Evolutionary conservation across 1,140 invertebrate species (phyloP), one percentile per base, ranked within the genome.

Genomic region (Pararge aegeria): DNA sequence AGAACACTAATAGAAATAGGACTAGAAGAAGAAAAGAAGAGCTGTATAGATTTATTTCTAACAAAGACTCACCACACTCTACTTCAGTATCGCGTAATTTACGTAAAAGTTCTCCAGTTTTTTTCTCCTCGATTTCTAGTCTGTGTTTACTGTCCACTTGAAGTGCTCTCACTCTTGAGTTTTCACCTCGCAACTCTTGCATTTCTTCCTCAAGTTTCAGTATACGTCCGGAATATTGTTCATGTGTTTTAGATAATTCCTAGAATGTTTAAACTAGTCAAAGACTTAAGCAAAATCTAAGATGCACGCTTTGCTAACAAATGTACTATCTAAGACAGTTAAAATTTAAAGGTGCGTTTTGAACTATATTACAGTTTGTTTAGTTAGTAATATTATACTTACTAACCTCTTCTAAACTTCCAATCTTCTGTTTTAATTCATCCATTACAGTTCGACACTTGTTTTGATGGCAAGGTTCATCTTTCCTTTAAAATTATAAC

Each of bases 351-450:
- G 24, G 2, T 24, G 24, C 24, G 24, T 24, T 24, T 24, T n/a
- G n/a, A n/a, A n/a, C n/a, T n/a, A n/a, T 24, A 24, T 4, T 7
- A 24, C 2, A 24, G 2, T 24, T 24, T 4, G 24, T 4, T 24
- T 4, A 4, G 24, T 24, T 24, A 24, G 24, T 7, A 4, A 24
- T 24, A 24, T n/a, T n/a, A n/a, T 24, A 24, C 3, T 2, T 24
- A 24, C 7, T 51, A 53, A 80, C 83, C 74, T 74, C 57, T 70
- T 83, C 58, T 16, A 87, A 64, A 52, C 68, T 52, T 12, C 48
- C 34, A 34, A 80, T 80, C 52, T 78, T 83, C 30, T 72, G 59
- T 66, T 82, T 70, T 48, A 85, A 64, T 59, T 85, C 80, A 10
- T 77, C 74, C 64, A 81, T 75, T 0, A 56, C 54, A 55, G 67